Percentiles rank a stretch among this genome's conserved stretches.
Conservation (phyloP, 1,140 invertebrate genomes). For the Bicyclus anynana region DNA sequence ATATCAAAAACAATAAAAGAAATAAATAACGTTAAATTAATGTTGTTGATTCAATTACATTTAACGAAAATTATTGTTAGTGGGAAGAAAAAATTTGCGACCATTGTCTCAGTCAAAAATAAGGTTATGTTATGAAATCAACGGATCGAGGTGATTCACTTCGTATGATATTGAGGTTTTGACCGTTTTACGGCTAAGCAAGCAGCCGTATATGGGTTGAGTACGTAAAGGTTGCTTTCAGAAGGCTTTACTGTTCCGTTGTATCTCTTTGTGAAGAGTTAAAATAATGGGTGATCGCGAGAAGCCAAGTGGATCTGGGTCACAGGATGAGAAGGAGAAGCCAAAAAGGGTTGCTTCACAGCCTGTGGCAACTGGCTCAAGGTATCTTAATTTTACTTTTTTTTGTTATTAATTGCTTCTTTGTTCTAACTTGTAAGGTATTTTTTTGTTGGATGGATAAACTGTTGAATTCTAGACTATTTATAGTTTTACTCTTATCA, state of each 20-base stretch:
- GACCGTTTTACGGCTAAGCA: constrained; percentile 42
- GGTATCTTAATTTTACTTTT: constrained; percentile 23
- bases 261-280: constrained; percentile 37
- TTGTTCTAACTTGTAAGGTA: not conserved
- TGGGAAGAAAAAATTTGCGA: not conserved
- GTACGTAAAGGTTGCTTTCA: not conserved
- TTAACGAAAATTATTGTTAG: not conserved
- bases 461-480: too few species aligned
- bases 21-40: not conserved
- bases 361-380: constrained; percentile 53
- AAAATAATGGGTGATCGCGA: constrained; percentile 58
- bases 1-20: not conserved
- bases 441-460: too few species aligned
- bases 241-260: constrained; percentile 33
- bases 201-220: constrained; percentile 58
- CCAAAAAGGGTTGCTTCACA: constrained; percentile 43
- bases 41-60: not conserved
- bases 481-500: too few species aligned
- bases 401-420: not conserved
- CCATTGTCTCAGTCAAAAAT: constrained; percentile 28
- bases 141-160: constrained; percentile 40
- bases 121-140: constrained; percentile 39
- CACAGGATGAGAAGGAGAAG: constrained; percentile 46
- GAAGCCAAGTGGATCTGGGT: constrained; percentile 39
- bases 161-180: constrained; percentile 48